phyloP scores from a whole-genome alignment of 2,113 vertebrate species.

The Castor canadensis region DNA sequence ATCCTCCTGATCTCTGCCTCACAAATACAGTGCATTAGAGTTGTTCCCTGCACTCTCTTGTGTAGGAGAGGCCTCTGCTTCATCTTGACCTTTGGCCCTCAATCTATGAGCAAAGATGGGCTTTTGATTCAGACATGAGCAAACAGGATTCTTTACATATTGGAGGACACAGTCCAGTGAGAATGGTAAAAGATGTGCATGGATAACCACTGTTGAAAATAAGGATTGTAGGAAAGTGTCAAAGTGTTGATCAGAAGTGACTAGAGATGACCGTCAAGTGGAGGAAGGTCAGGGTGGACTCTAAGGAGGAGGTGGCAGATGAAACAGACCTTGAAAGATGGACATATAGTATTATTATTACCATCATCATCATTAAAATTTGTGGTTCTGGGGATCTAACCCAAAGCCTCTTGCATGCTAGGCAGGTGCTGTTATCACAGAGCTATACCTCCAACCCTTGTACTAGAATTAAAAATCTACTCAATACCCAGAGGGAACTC shows the following conservation, averaged over 20 bases:
- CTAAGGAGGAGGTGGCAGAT: not conserved
- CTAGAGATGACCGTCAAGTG: not conserved
- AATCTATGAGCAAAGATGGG: too few species aligned
- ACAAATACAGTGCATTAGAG: too few species aligned
- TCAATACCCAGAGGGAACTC: not conserved
- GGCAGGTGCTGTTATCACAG: too few species aligned
- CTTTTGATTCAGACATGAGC: not conserved
- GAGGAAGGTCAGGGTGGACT: not conserved
- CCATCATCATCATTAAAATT: not conserved
- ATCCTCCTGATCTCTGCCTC: too few species aligned
- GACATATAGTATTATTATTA: not conserved
- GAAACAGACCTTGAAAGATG: not conserved
- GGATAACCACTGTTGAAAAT: not conserved
- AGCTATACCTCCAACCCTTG: not conserved
- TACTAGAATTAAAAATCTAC: not conserved
- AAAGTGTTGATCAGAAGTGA: not conserved
- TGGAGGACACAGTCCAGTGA: not conserved
- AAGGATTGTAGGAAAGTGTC: not conserved
- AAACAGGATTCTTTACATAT: not conserved
- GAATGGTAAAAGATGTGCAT: rapidly evolving
- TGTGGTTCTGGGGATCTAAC: not conserved
- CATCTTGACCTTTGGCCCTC: too few species aligned
- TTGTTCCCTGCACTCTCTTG: too few species aligned
- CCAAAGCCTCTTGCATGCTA: not conserved
- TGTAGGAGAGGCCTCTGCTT: too few species aligned